Conservation (phyloP, 2,797 vertebrate species). For the Coregonus suidteri region DNA sequence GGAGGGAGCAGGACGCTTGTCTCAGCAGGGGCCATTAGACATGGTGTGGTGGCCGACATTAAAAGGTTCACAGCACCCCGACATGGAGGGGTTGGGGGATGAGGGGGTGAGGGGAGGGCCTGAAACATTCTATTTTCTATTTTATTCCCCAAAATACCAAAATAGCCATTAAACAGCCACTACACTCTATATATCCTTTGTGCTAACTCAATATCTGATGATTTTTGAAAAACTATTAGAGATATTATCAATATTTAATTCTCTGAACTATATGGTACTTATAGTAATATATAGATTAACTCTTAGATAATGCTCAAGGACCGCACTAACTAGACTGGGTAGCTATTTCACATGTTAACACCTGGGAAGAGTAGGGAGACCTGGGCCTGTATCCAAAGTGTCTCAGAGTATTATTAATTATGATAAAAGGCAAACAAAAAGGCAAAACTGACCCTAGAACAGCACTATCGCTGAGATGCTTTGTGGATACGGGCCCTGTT, state of each 20-base stretch:
- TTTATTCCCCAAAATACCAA: conserved; percentile 1
- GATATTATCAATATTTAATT: neutral
- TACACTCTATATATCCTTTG: neutral
- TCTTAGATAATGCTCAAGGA: neutral
- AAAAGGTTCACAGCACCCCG: conserved; percentile 56
- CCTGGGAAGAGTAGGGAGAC: neutral
- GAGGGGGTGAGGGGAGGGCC: neutral
- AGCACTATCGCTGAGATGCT: no score
- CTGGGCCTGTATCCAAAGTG: no score
- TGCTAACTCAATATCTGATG: neutral
- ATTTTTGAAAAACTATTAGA: neutral
- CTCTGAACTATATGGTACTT: neutral
- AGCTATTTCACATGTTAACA: neutral
- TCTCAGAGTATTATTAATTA: no score
- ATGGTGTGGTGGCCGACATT: conserved; percentile 85
- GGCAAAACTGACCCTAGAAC: no score
- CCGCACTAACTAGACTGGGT: neutral
- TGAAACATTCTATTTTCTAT: neutral
- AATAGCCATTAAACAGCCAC: neutral
- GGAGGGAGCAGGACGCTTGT: conserved; percentile 76
- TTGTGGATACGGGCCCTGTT: no score
- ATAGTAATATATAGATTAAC: neutral
- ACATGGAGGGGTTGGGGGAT: conserved; percentile 19
- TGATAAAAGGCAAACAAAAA: no score
- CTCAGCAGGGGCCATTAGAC: conserved; percentile 85